These are phyloP conservation scores for Eciton burchellii DNA, from an alignment of 1,140 invertebrate species.

Conservation along the genomic window DNA sequence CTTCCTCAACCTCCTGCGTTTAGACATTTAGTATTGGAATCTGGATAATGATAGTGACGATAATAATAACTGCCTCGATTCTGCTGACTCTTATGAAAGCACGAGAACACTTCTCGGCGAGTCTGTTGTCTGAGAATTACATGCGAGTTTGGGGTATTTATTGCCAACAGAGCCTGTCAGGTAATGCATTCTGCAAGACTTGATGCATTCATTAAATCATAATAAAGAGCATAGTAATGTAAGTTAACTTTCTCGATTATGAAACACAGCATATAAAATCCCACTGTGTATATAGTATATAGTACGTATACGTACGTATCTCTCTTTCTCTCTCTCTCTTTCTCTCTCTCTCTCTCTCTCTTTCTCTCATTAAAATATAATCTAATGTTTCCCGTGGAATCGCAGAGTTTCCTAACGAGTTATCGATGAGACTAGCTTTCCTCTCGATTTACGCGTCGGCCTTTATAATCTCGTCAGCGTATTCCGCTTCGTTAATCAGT, in stretches of 20 bases:
- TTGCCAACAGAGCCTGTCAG: constrained; percentile 76
- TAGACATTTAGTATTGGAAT: constrained; percentile 67
- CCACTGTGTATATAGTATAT: not conserved
- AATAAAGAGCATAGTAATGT: not conserved
- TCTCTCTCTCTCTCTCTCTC: no score
- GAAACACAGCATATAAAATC: not conserved
- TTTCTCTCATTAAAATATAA: no score
- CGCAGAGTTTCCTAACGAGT: constrained; percentile 67
- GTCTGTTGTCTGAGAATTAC: constrained; percentile 60
- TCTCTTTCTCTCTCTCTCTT: no score
- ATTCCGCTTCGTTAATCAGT: constrained; percentile 77
- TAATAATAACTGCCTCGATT: constrained; percentile 63
- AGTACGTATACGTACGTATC: not conserved
- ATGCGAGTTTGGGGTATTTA: constrained; percentile 74
- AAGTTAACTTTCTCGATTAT: not conserved
- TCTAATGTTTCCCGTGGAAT: not conserved
- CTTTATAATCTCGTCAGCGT: constrained; percentile 67
- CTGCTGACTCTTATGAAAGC: constrained; percentile 71
- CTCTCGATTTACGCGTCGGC: constrained; percentile 72
- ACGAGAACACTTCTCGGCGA: constrained; percentile 20
- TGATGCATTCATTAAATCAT: no score
- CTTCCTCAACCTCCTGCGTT: no score
- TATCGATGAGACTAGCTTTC: constrained; percentile 72
- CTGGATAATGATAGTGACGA: constrained; percentile 67
- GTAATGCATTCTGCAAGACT: constrained; percentile 40